Conservation (phyloP, 2,888 invertebrate species). For the Bruchidius siliquastri region DNA sequence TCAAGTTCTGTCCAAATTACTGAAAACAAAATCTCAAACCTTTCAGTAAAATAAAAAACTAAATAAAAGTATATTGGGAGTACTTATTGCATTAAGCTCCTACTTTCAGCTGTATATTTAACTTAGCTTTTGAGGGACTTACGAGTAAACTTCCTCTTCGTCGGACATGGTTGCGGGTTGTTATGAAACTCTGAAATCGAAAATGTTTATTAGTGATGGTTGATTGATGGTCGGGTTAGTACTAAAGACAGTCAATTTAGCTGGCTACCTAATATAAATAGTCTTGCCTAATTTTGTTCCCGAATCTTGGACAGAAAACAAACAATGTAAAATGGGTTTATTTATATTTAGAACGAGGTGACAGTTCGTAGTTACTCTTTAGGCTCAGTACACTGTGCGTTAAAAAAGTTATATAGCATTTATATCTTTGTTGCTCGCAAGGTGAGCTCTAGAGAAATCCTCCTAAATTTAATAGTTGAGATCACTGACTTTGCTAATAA, state of each 20-base stretch:
- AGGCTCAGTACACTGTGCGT: not conserved
- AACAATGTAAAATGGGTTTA: constrained; percentile 14
- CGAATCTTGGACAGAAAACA: constrained; percentile 24
- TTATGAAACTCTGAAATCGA: constrained; percentile 60
- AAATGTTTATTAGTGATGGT: constrained; percentile 18
- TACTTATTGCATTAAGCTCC: constrained; percentile 26
- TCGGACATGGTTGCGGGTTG: constrained; percentile 80
- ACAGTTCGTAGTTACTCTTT: not conserved
- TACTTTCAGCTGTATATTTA: constrained; percentile 4
- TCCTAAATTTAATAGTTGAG: too few species aligned
- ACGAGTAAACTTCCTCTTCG: constrained; percentile 92
- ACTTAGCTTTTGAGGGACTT: constrained; percentile 51
- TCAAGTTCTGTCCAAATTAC: not conserved
- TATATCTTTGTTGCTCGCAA: too few species aligned
- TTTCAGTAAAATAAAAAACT: constrained; percentile 13
- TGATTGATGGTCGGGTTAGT: constrained; percentile 2
- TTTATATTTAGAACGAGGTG: constrained; percentile 10
- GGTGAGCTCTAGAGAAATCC: too few species aligned
- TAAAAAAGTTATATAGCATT: too few species aligned
- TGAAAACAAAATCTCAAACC: constrained; percentile 1
- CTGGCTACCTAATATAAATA: constrained; percentile 10
- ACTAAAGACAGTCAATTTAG: constrained; percentile 8
- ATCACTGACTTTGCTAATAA: too few species aligned
- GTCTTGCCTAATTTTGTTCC: constrained; percentile 10
- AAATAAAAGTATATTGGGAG: not conserved